Base-by-base conservation (phyloP, 1,140 invertebrate species). In the Condylostylus longicornis region DNA sequence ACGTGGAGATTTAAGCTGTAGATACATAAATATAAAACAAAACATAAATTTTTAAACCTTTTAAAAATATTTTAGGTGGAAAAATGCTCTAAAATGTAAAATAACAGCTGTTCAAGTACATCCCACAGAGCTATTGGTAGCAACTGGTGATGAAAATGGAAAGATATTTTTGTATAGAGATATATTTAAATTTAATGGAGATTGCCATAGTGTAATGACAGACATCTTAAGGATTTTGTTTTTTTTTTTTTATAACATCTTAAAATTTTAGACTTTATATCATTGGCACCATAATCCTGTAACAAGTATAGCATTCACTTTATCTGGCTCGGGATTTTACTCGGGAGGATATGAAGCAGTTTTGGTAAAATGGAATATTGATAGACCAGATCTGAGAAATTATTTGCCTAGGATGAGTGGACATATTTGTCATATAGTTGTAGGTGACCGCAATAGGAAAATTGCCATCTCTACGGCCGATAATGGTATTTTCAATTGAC, bases 231-330 rank as follows among this genome's bases (percentile, higher is more conserved):
- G n/a, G n/a, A n/a, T n/a, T n/a, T n/a, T n/a, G n/a, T n/a, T n/a
- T n/a, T n/a, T n/a, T n/a, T n/a, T n/a, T n/a, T n/a, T n/a, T 30
- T 30, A 15, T 7, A 7, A 14, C 15, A 9, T 15, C 10, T 8
- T 8, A 30, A 30, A 30, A 5, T 48, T 13, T 40, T 44, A 68
- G 49, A 61, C 69, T 9, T 59, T 72, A 14, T 74, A 73, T 48
- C 83, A 88, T 54, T 89, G 85, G 85, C 85, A 89, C 61, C 71
- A 74, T 12, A 64, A 82, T 38, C 69, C 77, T 38, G 76, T 87
- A 2, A 64, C 67, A 28, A 74, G 75, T 52, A 52, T 88, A 13
- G 60, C 61, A 5, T 86, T 85, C 51, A 76, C 79, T 23, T 53
- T 62, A 37, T 70, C 72, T 44, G 82, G 82, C 66, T 63, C 62